Conservation (phyloP, 2,797 vertebrate genomes). For the Pterois miles region DNA sequence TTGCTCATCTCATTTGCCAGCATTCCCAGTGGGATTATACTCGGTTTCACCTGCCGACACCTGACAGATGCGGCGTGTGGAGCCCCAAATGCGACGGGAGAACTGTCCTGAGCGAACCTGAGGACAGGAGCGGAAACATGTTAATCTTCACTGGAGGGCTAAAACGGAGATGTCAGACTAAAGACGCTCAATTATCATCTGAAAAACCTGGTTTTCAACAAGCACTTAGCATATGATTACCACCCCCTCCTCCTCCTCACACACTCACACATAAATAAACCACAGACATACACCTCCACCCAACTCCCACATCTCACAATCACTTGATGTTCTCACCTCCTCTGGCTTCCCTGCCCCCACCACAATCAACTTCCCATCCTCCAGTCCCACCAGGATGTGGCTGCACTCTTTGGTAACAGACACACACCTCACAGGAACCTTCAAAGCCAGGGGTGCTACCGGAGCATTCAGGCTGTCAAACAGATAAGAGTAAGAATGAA, state of each 20-base stretch:
- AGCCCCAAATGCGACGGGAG: constrained; percentile 90
- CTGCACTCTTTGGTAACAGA: constrained; percentile 95
- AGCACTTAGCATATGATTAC: constrained; percentile 53
- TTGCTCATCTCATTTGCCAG: constrained; percentile 70
- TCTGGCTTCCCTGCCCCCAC: constrained; percentile 94
- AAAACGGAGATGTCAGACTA: constrained; percentile 15
- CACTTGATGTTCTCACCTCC: constrained; percentile 84
- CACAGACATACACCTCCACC: constrained; percentile 15
- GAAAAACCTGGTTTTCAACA: constrained; percentile 47
- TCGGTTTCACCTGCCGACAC: constrained; percentile 95
- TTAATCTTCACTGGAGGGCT: constrained; percentile 41
- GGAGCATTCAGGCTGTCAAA: constrained; percentile 82
- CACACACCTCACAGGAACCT: constrained; percentile 91
- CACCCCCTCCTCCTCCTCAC: background rate
- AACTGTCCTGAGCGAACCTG: constrained; percentile 92
- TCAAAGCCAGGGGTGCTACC: constrained; percentile 86
- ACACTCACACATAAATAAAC: constrained; percentile 1
- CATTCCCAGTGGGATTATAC: constrained; percentile 85
- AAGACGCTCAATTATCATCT: constrained; percentile 56
- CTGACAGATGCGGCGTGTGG: constrained; percentile 91
- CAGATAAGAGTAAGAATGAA: background rate
- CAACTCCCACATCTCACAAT: constrained; percentile 16
- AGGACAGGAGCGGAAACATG: constrained; percentile 17
- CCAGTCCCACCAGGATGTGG: constrained; percentile 94
- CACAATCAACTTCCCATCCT: constrained; percentile 96